phyloP scores from a whole-genome alignment of 2,113 vertebrate genomes.

The Tychaedon coryphoeus region DNA sequence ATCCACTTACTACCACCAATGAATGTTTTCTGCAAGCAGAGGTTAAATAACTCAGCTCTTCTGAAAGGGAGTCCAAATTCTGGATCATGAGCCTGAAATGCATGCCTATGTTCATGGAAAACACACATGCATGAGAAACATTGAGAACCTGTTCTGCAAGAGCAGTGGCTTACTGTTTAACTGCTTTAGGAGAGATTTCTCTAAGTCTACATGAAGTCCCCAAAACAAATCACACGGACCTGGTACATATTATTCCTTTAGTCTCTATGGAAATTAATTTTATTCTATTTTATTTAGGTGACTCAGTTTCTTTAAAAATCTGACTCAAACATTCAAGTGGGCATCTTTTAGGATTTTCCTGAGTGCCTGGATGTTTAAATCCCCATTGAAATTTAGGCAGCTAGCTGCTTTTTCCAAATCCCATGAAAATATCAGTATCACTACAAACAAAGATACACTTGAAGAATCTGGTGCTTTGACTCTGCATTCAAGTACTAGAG shows the following conservation, averaged over 20 bases:
- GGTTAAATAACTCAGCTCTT: background rate
- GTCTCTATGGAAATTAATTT: constrained; percentile 15
- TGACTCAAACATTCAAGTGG: constrained; percentile 14
- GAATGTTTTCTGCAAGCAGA: background rate
- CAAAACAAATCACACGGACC: background rate
- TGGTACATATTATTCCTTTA: background rate
- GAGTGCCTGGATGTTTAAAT: background rate
- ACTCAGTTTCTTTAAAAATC: background rate
- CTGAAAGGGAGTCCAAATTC: background rate
- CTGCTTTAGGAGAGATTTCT: background rate
- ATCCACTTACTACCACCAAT: background rate
- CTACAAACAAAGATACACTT: background rate
- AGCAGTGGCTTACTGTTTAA: constrained; percentile 8
- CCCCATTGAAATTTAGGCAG: background rate
- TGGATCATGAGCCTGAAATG: constrained; percentile 15
- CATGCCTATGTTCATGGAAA: constrained; percentile 23
- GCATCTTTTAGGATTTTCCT: background rate
- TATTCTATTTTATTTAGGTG: background rate
- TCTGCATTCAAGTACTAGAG: background rate
- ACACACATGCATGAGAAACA: constrained; percentile 19
- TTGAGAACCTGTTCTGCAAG: background rate
- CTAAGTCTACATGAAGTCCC: background rate
- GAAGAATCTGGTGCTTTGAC: background rate
- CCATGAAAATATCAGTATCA: background rate
- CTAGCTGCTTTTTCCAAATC: background rate